phyloP scores from a whole-genome alignment of 2,113 vertebrate species.

The Saccopteryx bilineata region DNA sequence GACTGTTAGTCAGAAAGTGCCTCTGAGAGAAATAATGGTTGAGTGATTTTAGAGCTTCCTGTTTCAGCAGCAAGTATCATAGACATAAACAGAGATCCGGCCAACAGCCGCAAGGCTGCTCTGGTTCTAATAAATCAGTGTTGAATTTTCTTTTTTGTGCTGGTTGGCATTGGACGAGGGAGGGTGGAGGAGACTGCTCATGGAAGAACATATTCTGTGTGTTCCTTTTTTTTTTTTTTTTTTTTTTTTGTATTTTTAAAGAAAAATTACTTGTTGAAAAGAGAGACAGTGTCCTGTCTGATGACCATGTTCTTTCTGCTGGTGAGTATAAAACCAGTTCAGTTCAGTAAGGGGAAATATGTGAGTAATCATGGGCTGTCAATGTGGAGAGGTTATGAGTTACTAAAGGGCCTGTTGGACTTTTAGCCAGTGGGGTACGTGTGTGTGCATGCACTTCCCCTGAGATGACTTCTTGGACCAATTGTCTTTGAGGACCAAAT shows the following conservation, averaged over 20 bases:
- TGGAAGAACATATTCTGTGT: conserved; percentile 61
- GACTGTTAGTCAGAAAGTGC: conserved; percentile 74
- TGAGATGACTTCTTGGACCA: conserved; percentile 10
- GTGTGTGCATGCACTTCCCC: neutral
- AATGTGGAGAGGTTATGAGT: neutral
- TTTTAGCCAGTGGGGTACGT: neutral
- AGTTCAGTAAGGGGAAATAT: conserved; percentile 64
- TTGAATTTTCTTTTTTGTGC: conserved; percentile 70
- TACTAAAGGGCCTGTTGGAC: conserved; percentile 37
- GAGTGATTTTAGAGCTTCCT: conserved; percentile 87
- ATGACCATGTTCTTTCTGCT: conserved; percentile 38
- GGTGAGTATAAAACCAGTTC: conserved; percentile 40
- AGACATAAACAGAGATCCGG: conserved; percentile 87
- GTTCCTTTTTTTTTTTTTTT: neutral
- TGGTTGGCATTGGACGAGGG: conserved; percentile 21
- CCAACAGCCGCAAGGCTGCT: conserved; percentile 82
- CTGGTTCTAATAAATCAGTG: conserved; percentile 87
- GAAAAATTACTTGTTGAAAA: conserved; percentile 66
- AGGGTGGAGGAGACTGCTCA: conserved; percentile 17
- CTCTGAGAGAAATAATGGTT: conserved; percentile 84
- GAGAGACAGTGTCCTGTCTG: conserved; percentile 71
- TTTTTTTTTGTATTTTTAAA: conserved; percentile 10
- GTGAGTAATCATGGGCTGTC: conserved; percentile 46
- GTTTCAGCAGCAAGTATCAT: conserved; percentile 84
- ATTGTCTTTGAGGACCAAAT: conserved; percentile 35